Conservation (phyloP, 2,888 invertebrate species). For the Nipponacmea schrenckii region DNA sequence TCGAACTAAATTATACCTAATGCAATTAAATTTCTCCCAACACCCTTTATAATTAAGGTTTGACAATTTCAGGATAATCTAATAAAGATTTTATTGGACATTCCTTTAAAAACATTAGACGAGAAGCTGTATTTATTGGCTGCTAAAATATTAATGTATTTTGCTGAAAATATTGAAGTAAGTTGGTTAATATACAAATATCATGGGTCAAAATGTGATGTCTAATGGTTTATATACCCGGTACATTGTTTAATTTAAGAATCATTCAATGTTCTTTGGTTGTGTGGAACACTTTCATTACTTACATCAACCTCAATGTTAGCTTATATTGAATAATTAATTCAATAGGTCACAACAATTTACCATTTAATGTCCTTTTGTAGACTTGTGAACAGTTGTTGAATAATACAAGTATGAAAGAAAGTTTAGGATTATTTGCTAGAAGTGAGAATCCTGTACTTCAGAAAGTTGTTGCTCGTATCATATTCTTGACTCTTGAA, state of each 20-base stretch:
- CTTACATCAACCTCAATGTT: no score
- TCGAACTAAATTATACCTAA: no score
- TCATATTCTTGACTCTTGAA: slow-evolving; percentile 59
- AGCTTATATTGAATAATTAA: no score
- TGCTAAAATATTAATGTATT: slow-evolving; percentile 64
- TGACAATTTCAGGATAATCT: slow-evolving; percentile 50
- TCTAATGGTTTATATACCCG: no score
- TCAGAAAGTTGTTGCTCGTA: slow-evolving; percentile 62
- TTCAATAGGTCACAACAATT: no score
- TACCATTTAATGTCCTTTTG: no score
- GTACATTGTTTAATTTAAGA: no score
- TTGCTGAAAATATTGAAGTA: slow-evolving; percentile 59
- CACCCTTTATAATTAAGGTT: no score
- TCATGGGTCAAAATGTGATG: no score
- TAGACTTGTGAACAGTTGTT: slow-evolving; percentile 58
- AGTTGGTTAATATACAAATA: neutral
- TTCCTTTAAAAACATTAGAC: slow-evolving; percentile 55
- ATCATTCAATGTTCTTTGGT: no score
- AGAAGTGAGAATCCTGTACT: slow-evolving; percentile 50
- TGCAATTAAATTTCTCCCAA: no score
- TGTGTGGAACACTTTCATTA: no score
- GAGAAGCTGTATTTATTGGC: slow-evolving; percentile 57
- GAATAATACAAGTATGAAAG: slow-evolving; percentile 42
- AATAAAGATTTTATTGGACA: slow-evolving; percentile 48
- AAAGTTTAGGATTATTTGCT: slow-evolving; percentile 53